Percentiles rank a stretch among this genome's conserved stretches.
Conservation (phyloP, 2,797 vertebrate genomes). For the Centroberyx gerrardi region DNA sequence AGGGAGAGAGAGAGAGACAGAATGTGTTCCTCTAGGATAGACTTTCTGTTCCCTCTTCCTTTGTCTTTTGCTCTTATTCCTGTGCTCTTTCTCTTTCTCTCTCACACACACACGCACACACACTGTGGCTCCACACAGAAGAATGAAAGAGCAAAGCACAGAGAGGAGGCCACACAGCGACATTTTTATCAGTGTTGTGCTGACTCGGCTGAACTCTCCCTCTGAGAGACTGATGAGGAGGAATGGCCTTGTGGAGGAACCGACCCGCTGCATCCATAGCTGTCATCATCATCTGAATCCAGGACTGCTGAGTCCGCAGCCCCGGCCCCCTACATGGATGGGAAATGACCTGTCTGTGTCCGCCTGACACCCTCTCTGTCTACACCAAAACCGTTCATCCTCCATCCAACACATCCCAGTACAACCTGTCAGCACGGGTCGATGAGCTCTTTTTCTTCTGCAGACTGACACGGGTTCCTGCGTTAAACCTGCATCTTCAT, state of each 20-base stretch:
- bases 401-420: conserved; percentile 38
- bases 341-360: conserved; percentile 86
- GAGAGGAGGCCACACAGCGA: conserved; percentile 74
- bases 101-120: conserved; percentile 12
- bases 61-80: conserved; percentile 44
- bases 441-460: conserved; percentile 43
- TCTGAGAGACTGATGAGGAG: conserved; percentile 86
- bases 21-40: conserved; percentile 38
- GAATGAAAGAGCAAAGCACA: conserved; percentile 57
- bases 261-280: conserved; percentile 83
- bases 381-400: conserved; percentile 61
- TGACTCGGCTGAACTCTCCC: conserved; percentile 83
- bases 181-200: conserved; percentile 79
- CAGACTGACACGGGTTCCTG: conserved; percentile 28
- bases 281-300: conserved; percentile 84
- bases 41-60: conserved; percentile 31
- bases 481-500: conserved; percentile 34
- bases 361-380: conserved; percentile 81
- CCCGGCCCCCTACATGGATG: conserved; percentile 76
- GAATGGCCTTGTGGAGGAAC: conserved; percentile 79
- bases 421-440: conserved; percentile 44
- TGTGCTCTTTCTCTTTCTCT: conserved; percentile 17
- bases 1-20: conserved; percentile 7
- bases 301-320: conserved; percentile 81
- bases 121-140: conserved; percentile 39